Base-by-base conservation (phyloP, 2,888 invertebrate genomes). In the Diarsia mendica region DNA sequence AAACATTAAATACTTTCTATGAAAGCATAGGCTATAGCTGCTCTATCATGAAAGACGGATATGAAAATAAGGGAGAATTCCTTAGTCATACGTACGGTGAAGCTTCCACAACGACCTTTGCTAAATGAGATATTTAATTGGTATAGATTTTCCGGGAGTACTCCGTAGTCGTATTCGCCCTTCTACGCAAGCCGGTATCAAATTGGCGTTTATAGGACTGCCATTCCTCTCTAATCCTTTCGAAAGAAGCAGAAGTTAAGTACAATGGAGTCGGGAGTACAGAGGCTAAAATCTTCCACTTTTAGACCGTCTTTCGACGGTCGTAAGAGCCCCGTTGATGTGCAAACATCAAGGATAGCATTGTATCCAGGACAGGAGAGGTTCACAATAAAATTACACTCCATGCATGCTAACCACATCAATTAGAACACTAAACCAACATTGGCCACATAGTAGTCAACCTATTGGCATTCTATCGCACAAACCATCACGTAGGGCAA, bases 401-500 rank as follows among this genome's bases (percentile, higher is more conserved):
- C 13, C 39, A 18, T 65, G 4, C 39, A 18, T 65, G 4, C 65
- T n/a, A 39, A 39, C 60, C 49, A 46, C 23, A 15, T 63, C 13
- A 39, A 63, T n/a, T n/a, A 61, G 23, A 28, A 60, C 33, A 33
- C 33, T 11, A 11, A 3, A 44, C 73, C 64, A 71, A 75, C 48
- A 75, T 80, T 80, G 67, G 69, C 55, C 76, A 48, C 5, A 58
- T 18, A 61, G 1, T 18, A 63, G 65, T 61, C 64, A 77, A 81
- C 20, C 53, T 72, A 72, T 48, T 55, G n/a, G n/a, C 28, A 67
- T 39, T 33, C 2, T 11, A 64, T 18, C 55, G 4, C 20, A 20
- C 39, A n/a, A 67, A 75, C 58, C n/a, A 82, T 60, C 82, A 79
- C 76, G 78, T 81, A 79, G 68, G 53, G 72, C 72, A 77, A 80